phyloP scores from a whole-genome alignment of 2,888 invertebrate genomes.

The Antitype chi region DNA sequence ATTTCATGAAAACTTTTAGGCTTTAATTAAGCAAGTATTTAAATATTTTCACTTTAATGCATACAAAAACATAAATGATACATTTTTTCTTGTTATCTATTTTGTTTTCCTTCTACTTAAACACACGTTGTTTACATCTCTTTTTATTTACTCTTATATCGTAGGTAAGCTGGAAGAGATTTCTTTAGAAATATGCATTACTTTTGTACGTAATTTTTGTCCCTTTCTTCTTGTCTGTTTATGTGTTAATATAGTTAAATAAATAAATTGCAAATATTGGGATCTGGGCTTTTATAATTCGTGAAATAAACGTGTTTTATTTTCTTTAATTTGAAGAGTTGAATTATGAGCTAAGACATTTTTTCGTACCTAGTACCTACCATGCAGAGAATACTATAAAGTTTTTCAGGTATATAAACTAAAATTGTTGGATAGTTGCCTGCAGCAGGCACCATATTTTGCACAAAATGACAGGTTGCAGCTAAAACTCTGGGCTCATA shows the following conservation, averaged over 20 bases:
- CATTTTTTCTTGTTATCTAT: too few species aligned
- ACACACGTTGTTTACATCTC: too few species aligned
- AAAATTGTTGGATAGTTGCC: not conserved
- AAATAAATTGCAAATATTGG: too few species aligned
- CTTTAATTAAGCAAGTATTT: not conserved
- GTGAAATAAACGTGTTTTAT: not conserved
- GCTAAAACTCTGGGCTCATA: not conserved
- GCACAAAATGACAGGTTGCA: slow-evolving; percentile 7
- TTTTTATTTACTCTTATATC: too few species aligned
- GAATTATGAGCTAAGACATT: not conserved
- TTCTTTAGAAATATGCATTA: too few species aligned
- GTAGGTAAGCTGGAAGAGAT: too few species aligned
- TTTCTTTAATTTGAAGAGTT: not conserved
- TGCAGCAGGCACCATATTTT: slow-evolving; percentile 2
- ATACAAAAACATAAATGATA: too few species aligned
- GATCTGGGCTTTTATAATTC: too few species aligned
- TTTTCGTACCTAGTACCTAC: not conserved
- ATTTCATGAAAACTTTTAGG: not conserved
- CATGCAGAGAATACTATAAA: not conserved
- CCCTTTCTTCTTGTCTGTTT: too few species aligned
- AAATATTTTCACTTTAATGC: not conserved
- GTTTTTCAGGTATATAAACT: slow-evolving; percentile 4
- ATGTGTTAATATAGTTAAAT: too few species aligned
- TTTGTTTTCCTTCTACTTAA: too few species aligned
- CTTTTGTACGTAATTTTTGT: too few species aligned